Conservation (phyloP, 35 echinoderm and acorn worm genomes). For the Heliocidaris tuberculata region DNA sequence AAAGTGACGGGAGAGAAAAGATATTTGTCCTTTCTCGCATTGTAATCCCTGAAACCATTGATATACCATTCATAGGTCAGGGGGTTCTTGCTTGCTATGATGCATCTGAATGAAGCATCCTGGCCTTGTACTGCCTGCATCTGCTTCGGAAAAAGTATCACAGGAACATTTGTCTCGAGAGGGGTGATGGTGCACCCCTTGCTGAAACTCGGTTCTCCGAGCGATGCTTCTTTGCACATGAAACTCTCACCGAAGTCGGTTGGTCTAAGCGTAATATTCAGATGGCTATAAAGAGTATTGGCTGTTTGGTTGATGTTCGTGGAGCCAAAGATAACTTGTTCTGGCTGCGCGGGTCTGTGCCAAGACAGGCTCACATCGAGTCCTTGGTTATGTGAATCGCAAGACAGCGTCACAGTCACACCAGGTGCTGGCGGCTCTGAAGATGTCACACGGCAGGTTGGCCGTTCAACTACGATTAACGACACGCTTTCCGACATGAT, state of each 20-base stretch:
- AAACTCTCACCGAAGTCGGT: conserved; percentile 30
- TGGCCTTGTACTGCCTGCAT: conserved; percentile 20
- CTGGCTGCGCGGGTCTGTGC: conserved; percentile 30
- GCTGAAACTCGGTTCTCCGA: not conserved
- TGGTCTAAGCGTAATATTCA: conserved; percentile 25
- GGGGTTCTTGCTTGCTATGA: conserved; percentile 37
- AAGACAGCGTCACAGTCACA: conserved; percentile 3
- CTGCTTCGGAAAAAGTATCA: conserved; percentile 28
- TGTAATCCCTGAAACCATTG: not conserved
- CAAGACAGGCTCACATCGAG: conserved; percentile 29
- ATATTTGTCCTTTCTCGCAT: conserved; percentile 20
- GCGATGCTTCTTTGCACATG: conserved; percentile 1
- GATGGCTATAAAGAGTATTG: not conserved
- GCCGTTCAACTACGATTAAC: not conserved
- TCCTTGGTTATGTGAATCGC: not conserved
- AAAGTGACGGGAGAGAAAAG: conserved; percentile 13
- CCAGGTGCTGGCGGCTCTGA: not conserved
- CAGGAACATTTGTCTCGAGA: conserved; percentile 15
- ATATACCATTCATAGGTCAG: conserved; percentile 40
- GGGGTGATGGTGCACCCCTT: conserved; percentile 22
- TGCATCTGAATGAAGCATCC: conserved; percentile 31
- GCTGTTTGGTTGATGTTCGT: not conserved
- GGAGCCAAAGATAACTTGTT: not conserved
- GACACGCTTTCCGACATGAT: not conserved
- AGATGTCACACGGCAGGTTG: not conserved